Base-by-base conservation (phyloP, 2,113 vertebrate species). In the Delphinus delphis region DNA sequence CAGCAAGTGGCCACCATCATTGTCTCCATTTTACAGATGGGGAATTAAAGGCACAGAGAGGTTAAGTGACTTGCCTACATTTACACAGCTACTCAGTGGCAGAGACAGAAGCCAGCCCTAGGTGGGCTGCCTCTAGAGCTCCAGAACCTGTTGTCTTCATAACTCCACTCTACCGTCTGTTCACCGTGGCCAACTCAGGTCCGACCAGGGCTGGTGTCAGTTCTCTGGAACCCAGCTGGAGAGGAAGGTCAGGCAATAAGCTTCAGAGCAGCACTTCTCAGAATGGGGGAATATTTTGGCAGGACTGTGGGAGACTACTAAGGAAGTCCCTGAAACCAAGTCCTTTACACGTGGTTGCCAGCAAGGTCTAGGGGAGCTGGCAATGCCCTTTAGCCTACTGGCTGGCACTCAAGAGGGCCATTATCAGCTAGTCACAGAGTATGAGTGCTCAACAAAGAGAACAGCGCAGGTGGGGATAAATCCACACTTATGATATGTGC, bases 401-500 rank as follows among this genome's bases (percentile, higher is more conserved):
- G 26, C 41, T 92, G 80, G 11, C n/a, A 44, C 38, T 82, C 1
- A 6, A 17, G 33, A 7, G 44, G 63, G 47, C 44, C 0, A 0
- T 60, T 26, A 31, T 44, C 23, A 26, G 13, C 20, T 50, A 58
- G 11, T 53, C 41, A 63, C 41, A 15, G 4, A 15, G 70, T 18
- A 31, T 3, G 25, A 47, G 38, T 62, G 5, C 38, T 86, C 53
- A 18, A 36, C n/a, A 14, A 10, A 36, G n/a, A 62, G 55, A 65
- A 44, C 3, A 14, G 13, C 25, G 41, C 2, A 18, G 38, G 4
- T 47, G 44, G 33, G 63, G 25, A 28, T 33, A 41, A 81, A 55
- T 17, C 9, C 3, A 6, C 0, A 9, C 36, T 26, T 41, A 0
- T 3, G 9, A 38, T 5, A 5, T 2, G 11, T 10, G 44, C 26